A percentile compares a stretch with the other conserved stretches of the same genome.
Evolutionary conservation across 2,888 invertebrate genomes (phyloP).

Genomic region (Caenorhabditis doughertyi): DNA sequence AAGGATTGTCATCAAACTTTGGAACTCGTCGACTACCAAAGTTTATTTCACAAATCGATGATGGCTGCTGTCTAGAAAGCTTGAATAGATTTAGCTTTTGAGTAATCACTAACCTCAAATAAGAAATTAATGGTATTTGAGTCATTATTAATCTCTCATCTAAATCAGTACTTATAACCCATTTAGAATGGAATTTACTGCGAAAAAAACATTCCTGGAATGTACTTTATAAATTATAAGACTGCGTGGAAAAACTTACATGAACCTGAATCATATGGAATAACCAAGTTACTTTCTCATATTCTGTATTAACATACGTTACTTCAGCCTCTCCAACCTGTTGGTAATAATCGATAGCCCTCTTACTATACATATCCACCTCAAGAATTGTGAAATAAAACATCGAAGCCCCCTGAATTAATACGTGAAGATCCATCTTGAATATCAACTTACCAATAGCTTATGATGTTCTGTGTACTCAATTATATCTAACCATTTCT

Average conservation of each 20-base stretch:
- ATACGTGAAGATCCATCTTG: neutral
- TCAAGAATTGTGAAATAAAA: slow-evolving; percentile 41
- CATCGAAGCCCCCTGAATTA: slow-evolving; percentile 16
- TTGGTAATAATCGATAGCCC: slow-evolving; percentile 33
- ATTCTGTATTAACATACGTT: slow-evolving; percentile 29
- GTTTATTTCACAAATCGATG: slow-evolving; percentile 27
- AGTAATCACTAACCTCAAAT: slow-evolving; percentile 29
- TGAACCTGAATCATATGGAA: slow-evolving; percentile 54
- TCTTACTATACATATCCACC: slow-evolving; percentile 33
- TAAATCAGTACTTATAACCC: slow-evolving; percentile 43
- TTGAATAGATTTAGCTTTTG: too few species aligned
- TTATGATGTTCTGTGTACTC: slow-evolving; percentile 43
- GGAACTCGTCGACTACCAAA: slow-evolving; percentile 43
- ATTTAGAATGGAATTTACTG: slow-evolving; percentile 49
- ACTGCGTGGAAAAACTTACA: neutral
- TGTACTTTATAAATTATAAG: neutral
- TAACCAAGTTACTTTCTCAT: slow-evolving; percentile 37
- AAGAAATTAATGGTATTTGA: slow-evolving; percentile 21
- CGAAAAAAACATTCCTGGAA: slow-evolving; percentile 49
- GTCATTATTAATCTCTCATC: slow-evolving; percentile 47
- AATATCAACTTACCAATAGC: slow-evolving; percentile 4
- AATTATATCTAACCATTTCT: slow-evolving; percentile 41
- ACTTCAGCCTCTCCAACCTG: slow-evolving; percentile 15
- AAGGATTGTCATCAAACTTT: slow-evolving; percentile 1
- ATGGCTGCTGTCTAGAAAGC: slow-evolving; percentile 10